Conservation (phyloP, 2,888 invertebrate species). For the Dryococelus australis region DNA sequence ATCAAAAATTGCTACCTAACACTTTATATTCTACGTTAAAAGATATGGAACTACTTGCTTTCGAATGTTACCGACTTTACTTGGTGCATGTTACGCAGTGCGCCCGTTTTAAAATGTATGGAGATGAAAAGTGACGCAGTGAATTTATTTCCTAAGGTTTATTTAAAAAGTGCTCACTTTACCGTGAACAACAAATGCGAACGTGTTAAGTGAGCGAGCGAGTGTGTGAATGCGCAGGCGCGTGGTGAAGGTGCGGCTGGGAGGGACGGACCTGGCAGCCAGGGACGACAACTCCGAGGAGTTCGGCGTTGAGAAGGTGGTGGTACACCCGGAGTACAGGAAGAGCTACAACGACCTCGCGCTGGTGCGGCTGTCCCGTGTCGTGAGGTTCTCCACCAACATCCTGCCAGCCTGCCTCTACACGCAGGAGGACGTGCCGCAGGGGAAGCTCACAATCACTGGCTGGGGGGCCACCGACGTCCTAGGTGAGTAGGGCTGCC, state of each 20-base stretch:
- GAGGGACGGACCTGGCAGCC: conserved; percentile 38
- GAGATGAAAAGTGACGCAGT: no score
- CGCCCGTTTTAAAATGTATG: no score
- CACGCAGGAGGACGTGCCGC: conserved; percentile 31
- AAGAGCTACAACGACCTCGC: conserved; percentile 71
- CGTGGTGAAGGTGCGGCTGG: conserved; percentile 39
- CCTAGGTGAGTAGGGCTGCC: conserved; percentile 31
- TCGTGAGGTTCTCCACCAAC: conserved; percentile 47
- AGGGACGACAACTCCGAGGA: conserved; percentile 31
- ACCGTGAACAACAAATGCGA: no score
- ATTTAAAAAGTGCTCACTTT: no score
- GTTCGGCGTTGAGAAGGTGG: conserved; percentile 38
- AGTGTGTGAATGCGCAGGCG: background rate
- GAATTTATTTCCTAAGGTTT: no score
- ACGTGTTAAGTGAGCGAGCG: no score
- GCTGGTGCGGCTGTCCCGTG: conserved; percentile 62
- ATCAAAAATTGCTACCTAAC: no score
- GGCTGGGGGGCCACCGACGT: conserved; percentile 47
- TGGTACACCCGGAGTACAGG: conserved; percentile 46
- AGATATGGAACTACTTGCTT: no score
- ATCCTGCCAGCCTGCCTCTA: conserved; percentile 61
- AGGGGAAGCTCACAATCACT: conserved; percentile 43
- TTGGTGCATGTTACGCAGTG: no score
- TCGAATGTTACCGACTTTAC: no score
- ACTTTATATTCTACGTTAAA: no score